Conservation (phyloP, 2,888 invertebrate species). For the Apotomis betuletana region DNA sequence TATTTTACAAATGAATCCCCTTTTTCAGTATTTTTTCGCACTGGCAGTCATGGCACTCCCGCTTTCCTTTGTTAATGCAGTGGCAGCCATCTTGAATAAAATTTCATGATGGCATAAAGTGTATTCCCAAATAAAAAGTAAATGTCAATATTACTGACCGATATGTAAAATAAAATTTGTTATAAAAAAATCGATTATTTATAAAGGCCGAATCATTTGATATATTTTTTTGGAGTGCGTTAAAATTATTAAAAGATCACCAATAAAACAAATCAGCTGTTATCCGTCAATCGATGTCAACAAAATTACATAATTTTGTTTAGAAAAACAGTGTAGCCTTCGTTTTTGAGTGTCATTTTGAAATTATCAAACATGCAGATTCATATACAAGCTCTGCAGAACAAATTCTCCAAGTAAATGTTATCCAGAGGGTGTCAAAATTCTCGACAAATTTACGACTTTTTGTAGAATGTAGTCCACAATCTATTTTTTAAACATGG, state of each 20-base stretch:
- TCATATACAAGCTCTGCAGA: constrained; percentile 65
- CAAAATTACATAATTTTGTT: constrained; percentile 85
- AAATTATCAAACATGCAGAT: constrained; percentile 73
- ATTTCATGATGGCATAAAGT: constrained; percentile 68
- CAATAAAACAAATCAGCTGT: constrained; percentile 83
- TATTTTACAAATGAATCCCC: background rate
- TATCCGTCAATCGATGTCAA: constrained; percentile 85
- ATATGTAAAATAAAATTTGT: constrained; percentile 51
- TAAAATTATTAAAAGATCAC: constrained; percentile 70
- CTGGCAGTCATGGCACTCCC: constrained; percentile 56
- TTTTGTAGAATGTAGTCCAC: constrained; percentile 78
- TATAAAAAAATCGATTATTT: constrained; percentile 58
- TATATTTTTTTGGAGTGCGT: constrained; percentile 47
- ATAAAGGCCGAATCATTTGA: constrained; percentile 49
- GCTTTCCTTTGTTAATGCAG: constrained; percentile 49
- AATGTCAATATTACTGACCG: constrained; percentile 54
- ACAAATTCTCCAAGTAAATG: constrained; percentile 72
- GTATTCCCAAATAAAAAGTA: constrained; percentile 72
- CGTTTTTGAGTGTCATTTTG: constrained; percentile 75
- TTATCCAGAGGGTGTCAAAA: constrained; percentile 59
- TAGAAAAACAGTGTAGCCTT: constrained; percentile 81
- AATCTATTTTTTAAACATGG: constrained; percentile 69
- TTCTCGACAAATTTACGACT: constrained; percentile 62
- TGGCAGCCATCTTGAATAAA: constrained; percentile 78
- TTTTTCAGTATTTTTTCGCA: constrained; percentile 51